phyloP scores from a whole-genome alignment of 1,140 invertebrate species.

The Tribolium castaneum region DNA sequence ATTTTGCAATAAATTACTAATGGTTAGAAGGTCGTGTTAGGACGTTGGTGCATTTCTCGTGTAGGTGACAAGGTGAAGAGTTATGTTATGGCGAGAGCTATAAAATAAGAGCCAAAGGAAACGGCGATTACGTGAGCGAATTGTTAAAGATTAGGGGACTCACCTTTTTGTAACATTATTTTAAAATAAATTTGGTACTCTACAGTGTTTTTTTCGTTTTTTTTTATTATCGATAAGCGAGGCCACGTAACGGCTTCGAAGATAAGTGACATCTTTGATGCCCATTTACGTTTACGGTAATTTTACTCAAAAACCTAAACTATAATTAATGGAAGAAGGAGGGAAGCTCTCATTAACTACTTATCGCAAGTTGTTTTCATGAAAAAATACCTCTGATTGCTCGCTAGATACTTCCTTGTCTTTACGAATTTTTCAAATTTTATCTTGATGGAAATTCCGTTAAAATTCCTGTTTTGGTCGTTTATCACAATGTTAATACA shows the following conservation, averaged over 20 bases:
- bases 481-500: neutral
- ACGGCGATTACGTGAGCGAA: neutral
- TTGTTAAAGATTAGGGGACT: neutral
- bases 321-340: neutral
- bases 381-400: neutral
- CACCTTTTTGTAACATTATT: neutral
- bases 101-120: slow-evolving; percentile 1
- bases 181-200: no score
- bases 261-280: neutral
- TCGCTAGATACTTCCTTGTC: neutral
- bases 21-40: slow-evolving; percentile 13
- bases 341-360: neutral
- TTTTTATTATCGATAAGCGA: neutral
- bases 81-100: neutral
- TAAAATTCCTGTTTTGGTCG: neutral
- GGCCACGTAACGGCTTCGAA: neutral
- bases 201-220: neutral
- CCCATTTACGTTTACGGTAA: neutral
- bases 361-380: neutral
- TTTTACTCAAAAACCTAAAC: neutral
- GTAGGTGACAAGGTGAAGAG: slow-evolving; percentile 24
- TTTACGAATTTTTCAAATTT: neutral
- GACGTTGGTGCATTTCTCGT: neutral
- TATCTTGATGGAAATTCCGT: neutral
- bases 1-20: slow-evolving; percentile 31